phyloP scores from a whole-genome alignment of 2,888 invertebrate species.

The Trissonchulus latispiculum region DNA sequence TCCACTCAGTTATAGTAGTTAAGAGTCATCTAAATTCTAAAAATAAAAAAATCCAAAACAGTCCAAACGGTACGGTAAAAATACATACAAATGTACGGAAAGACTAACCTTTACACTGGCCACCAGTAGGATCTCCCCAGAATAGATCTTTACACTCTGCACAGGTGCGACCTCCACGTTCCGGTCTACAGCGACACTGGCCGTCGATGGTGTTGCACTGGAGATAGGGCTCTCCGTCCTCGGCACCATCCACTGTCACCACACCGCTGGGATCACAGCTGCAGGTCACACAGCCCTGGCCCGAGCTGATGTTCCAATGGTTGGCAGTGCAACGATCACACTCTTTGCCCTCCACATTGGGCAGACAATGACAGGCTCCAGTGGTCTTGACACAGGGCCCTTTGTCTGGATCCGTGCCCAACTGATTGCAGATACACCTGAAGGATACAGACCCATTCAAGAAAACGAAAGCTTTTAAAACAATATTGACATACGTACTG shows the following conservation, averaged over 20 bases:
- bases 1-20: no score
- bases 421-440: constrained; percentile 75
- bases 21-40: no score
- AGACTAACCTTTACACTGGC: constrained; percentile 62
- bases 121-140: constrained; percentile 80
- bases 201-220: constrained; percentile 62
- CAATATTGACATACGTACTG: no score
- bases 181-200: constrained; percentile 65
- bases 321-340: constrained; percentile 81
- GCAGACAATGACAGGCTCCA: constrained; percentile 89
- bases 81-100: no score
- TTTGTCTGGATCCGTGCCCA: constrained; percentile 60
- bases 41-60: no score
- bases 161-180: constrained; percentile 65
- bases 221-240: constrained; percentile 29
- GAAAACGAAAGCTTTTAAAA: no score
- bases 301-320: constrained; percentile 92
- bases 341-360: constrained; percentile 74
- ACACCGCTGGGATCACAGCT: constrained; percentile 66
- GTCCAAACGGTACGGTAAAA: no score
- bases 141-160: constrained; percentile 85
- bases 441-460: no score
- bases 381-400: constrained; percentile 66
- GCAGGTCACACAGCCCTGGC: constrained; percentile 70
- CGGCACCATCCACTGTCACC: not conserved